These are phyloP conservation scores for Phrynocephalus guinanensis DNA, from an alignment of 2,797 vertebrate species.

Conservation along the genomic window DNA sequence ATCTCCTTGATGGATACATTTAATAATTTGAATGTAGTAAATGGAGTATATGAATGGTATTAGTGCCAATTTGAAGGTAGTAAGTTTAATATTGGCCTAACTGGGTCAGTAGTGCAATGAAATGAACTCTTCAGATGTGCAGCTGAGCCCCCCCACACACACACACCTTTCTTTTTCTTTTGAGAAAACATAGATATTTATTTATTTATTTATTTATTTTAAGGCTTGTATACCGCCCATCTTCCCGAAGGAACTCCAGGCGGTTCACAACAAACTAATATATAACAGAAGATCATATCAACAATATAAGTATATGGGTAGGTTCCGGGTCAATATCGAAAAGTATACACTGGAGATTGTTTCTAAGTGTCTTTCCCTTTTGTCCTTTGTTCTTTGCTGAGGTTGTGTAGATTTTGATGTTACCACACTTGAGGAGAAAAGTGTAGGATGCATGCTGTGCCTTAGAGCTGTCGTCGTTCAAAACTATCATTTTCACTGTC, in stretches of 20 bases:
- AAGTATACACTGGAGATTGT: slow-evolving; percentile 38
- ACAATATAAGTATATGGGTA: too few species aligned
- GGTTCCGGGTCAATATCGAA: not conserved
- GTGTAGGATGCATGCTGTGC: slow-evolving; percentile 55
- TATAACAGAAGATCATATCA: too few species aligned
- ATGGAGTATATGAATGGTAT: not conserved
- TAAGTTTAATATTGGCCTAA: not conserved
- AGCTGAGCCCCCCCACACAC: too few species aligned
- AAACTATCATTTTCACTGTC: slow-evolving; percentile 61
- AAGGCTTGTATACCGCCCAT: too few species aligned
- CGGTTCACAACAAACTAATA: too few species aligned
- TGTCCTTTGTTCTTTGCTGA: slow-evolving; percentile 28
- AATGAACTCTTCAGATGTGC: not conserved
- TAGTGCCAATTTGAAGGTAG: not conserved
- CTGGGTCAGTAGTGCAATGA: not conserved
- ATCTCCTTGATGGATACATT: not conserved
- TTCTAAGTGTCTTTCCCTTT: slow-evolving; percentile 8
- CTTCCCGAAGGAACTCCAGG: too few species aligned
- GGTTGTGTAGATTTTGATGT: slow-evolving; percentile 25
- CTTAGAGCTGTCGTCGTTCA: slow-evolving; percentile 29
- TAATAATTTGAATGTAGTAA: not conserved
- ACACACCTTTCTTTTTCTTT: too few species aligned
- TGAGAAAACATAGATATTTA: too few species aligned
- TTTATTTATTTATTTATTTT: too few species aligned
- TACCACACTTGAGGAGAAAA: slow-evolving; percentile 55